Conservation (phyloP, 2,113 vertebrate genomes). For the Aspidoscelis tigris region DNA sequence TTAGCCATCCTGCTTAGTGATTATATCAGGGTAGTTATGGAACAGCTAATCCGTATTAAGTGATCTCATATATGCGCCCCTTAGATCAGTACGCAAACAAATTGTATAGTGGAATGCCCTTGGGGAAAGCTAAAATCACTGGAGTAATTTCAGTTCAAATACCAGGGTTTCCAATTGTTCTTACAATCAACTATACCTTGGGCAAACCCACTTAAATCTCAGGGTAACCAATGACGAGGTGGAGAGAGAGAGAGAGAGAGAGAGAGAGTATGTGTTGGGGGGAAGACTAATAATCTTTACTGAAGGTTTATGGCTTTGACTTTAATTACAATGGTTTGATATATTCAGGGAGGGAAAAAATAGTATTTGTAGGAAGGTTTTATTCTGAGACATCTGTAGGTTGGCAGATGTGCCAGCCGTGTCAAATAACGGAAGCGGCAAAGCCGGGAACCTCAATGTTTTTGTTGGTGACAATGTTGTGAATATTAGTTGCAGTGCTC, state of each 20-base stretch:
- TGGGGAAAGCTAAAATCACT: slow-evolving; percentile 2
- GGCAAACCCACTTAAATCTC: slow-evolving; percentile 14
- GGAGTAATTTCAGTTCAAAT: not conserved
- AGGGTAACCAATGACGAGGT: not conserved
- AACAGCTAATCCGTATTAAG: slow-evolving; percentile 38
- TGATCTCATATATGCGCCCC: slow-evolving; percentile 18
- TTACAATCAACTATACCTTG: not conserved
- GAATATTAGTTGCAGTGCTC: slow-evolving; percentile 58
- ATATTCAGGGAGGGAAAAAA: slow-evolving; percentile 36
- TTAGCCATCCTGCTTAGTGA: slow-evolving; percentile 25
- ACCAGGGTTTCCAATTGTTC: not conserved
- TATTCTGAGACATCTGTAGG: slow-evolving; percentile 70
- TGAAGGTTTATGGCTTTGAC: slow-evolving; percentile 45
- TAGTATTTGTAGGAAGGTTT: slow-evolving; percentile 64
- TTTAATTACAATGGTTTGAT: slow-evolving; percentile 53
- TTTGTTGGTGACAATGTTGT: slow-evolving; percentile 56
- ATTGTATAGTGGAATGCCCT: slow-evolving; percentile 7
- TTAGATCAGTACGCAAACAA: slow-evolving; percentile 25
- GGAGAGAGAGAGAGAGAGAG: not conserved
- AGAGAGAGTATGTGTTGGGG: not conserved
- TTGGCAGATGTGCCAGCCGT: slow-evolving; percentile 70
- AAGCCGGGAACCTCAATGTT: slow-evolving; percentile 49
- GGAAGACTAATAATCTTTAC: slow-evolving; percentile 33
- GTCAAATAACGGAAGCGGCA: slow-evolving; percentile 54
- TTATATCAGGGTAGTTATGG: slow-evolving; percentile 22